Evolutionary conservation across 2,797 vertebrate species (phyloP), one percentile per base, ranked within the genome.

Genomic region (Gymnocypris eckloni): DNA sequence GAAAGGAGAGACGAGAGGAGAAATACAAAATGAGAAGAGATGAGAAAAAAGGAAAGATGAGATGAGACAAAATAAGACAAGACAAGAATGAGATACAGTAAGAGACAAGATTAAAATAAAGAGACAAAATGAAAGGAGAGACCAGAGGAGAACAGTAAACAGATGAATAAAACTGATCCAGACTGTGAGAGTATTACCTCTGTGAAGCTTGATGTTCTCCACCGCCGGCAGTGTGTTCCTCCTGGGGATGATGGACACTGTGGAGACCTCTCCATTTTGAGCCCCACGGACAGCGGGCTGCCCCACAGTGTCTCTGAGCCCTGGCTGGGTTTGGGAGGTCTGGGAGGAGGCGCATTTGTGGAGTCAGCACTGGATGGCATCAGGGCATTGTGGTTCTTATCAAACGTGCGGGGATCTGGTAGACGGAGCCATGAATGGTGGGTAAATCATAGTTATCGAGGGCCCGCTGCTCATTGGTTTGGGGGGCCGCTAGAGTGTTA

Each of bases 311-410:
- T 93, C 87, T 98, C 98, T 0, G 90, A 91, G 82, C 97, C 97
- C 84, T 97, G 96, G 0, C 95, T 97, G 45, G 98, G 98, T 0
- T 98, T 98, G 11, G 98, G 98, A 43, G 97, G 96, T 0, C 98
- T 96, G 1, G 97, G 97, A 0, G 98, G 98, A 0, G 97, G 96
- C 0, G 96, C 88, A 0, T 94, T 94, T 0, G 96, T 95, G 2
- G 93, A 94, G 56, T 96, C 96, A 1, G 96, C 91, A 82, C 93
- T 91, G 0, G 95, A 95, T 45, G 97, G 93, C 0, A 96, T 94
- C 95, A 98, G 92, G 85, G 98, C 91, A 0, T 99, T 99, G 94
- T 99, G 98, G 92, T 99, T 99, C 94, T 97, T 98, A 92, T 99
- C 98, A 90, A 99, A 96, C 13, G 97, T 96, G 92, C 98, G 95